Percentiles rank a stretch among this genome's conserved stretches.
Evolutionary conservation across 2,797 vertebrate species (phyloP).

Genomic region (Manis pentadactyla): DNA sequence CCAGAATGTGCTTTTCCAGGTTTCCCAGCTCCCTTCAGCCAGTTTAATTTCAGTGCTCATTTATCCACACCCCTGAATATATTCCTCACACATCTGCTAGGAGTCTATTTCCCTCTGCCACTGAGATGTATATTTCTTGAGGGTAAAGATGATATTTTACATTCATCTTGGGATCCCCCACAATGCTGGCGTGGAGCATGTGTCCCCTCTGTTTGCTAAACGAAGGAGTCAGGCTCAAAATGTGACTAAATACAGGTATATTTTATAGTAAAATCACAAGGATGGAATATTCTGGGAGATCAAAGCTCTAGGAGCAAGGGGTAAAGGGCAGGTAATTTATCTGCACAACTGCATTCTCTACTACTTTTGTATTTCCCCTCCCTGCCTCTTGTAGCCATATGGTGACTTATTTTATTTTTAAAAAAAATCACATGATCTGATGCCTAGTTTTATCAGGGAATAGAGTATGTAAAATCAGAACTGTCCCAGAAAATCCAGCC

Average conservation of each 20-base stretch:
- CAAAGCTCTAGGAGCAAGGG: background rate
- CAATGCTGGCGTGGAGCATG: background rate
- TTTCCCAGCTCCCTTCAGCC: too few relatives aligned
- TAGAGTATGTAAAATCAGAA: background rate
- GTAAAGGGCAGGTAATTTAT: background rate
- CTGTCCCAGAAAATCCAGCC: conserved; percentile 1
- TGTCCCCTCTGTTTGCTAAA: background rate
- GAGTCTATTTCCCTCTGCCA: background rate
- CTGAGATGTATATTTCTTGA: background rate
- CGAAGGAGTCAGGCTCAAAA: background rate
- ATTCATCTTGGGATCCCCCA: background rate
- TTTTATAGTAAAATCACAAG: background rate
- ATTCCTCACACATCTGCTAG: background rate
- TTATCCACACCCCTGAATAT: background rate
- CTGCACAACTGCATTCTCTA: background rate
- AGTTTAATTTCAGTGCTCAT: background rate
- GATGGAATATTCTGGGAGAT: background rate
- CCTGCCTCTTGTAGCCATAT: background rate
- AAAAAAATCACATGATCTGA: background rate
- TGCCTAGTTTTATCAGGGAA: background rate
- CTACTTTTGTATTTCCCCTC: too few relatives aligned
- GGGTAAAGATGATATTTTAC: background rate
- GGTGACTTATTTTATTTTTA: background rate
- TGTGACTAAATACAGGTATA: background rate
- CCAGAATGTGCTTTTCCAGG: background rate